Evolutionary conservation across 2,113 vertebrate genomes (phyloP).

Genomic region (Microcebus murinus): DNA sequence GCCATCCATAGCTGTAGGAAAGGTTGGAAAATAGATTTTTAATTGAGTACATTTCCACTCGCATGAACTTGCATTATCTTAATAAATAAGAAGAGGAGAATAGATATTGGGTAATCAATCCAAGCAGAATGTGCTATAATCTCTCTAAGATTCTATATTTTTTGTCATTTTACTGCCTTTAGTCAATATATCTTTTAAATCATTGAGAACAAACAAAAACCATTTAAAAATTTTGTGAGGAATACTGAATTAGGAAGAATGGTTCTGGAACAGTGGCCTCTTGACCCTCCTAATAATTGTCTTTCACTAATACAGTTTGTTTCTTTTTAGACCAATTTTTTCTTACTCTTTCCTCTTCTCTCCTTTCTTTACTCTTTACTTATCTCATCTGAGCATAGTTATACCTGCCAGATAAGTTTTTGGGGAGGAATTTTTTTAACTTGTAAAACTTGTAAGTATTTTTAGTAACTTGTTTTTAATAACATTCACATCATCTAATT

Average conservation of each 20-base stretch:
- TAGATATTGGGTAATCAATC: not conserved
- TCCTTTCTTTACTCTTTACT: not conserved
- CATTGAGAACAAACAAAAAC: not conserved
- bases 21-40: not conserved
- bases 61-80: not conserved
- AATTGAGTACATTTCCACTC: not conserved
- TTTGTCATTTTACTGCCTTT: not conserved
- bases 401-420: not conserved
- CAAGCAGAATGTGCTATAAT: not conserved
- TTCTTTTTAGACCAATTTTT: not conserved
- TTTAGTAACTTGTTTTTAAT: not conserved
- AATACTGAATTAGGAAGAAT: not conserved
- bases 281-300: not conserved
- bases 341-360: not conserved
- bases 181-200: not conserved
- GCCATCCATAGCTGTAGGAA: not conserved
- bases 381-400: not conserved
- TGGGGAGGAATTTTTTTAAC: not conserved
- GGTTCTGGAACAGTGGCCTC: not conserved
- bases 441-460: not conserved
- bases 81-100: not conserved
- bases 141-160: not conserved
- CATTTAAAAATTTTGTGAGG: not conserved
- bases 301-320: not conserved
- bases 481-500: not conserved